Conservation (phyloP, 2,113 vertebrate genomes). For the Zapus hudsonius region DNA sequence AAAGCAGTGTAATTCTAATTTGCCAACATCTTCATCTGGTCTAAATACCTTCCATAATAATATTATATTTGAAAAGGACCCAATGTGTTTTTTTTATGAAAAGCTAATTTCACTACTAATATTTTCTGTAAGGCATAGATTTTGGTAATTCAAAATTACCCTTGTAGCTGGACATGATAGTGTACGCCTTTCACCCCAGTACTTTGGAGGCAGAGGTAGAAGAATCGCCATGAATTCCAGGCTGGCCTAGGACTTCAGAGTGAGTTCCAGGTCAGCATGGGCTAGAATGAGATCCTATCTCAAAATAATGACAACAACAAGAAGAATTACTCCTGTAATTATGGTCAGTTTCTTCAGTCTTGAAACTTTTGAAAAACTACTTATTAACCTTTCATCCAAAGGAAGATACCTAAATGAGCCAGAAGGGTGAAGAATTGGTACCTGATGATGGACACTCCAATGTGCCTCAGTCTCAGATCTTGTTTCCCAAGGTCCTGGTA, state of each 20-base stretch:
- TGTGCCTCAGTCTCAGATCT: neutral
- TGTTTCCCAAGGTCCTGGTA: neutral
- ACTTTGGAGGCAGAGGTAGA: too few species aligned
- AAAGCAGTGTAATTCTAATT: neutral
- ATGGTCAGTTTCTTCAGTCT: constrained; percentile 39
- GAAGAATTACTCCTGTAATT: neutral
- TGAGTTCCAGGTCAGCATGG: too few species aligned
- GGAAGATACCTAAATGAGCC: neutral
- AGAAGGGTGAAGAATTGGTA: neutral
- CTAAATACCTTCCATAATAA: too few species aligned
- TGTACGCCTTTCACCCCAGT: too few species aligned
- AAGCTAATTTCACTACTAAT: neutral
- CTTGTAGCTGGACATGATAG: too few species aligned
- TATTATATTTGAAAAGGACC: neutral
- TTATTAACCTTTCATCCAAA: constrained; percentile 22
- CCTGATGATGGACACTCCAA: neutral
- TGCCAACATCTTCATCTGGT: neutral
- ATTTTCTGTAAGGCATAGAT: neutral
- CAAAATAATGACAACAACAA: too few species aligned
- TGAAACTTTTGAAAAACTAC: constrained; percentile 54
- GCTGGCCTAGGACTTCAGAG: too few species aligned
- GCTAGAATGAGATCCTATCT: too few species aligned
- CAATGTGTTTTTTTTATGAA: neutral
- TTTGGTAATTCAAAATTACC: neutral
- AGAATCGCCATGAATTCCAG: too few species aligned